These are phyloP conservation scores for Rhegmatorhina hoffmannsi DNA, from an alignment of 2,113 vertebrate genomes.

Conservation along the genomic window DNA sequence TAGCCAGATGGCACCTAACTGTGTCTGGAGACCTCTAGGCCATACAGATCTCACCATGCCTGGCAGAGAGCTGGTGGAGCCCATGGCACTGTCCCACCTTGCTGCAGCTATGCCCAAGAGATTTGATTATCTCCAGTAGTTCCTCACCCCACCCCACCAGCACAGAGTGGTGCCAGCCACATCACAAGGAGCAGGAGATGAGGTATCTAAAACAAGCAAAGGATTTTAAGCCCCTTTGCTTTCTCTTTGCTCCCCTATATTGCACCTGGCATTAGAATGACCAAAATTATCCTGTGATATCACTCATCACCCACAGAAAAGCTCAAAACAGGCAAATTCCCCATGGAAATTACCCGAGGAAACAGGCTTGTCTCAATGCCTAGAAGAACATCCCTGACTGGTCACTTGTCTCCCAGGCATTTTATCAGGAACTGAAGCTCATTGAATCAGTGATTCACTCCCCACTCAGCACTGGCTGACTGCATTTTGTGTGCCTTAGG, in stretches of 20 bases:
- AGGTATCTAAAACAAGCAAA: not conserved
- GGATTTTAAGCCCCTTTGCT: not conserved
- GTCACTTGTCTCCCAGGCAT: not conserved
- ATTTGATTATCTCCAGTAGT: not conserved
- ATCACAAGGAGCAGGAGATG: not conserved
- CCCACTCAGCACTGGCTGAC: not conserved
- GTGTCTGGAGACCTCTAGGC: not conserved
- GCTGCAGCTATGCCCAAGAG: not conserved
- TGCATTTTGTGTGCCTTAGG: not conserved
- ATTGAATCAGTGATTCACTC: not conserved
- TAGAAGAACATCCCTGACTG: not conserved
- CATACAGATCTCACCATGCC: fast-evolving
- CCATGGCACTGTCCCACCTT: not conserved
- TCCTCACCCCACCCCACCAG: not conserved
- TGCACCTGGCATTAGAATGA: not conserved
- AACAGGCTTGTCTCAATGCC: not conserved
- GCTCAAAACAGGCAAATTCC: not conserved
- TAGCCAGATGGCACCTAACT: not conserved
- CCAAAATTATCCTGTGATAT: not conserved
- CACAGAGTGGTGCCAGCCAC: not conserved
- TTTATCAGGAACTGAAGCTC: not conserved
- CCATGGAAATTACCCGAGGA: not conserved
- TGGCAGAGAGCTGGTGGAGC: not conserved
- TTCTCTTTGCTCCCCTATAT: not conserved
- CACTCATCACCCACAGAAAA: not conserved